phyloP scores from a whole-genome alignment of 2,888 invertebrate species.

The Synergus japonicus region DNA sequence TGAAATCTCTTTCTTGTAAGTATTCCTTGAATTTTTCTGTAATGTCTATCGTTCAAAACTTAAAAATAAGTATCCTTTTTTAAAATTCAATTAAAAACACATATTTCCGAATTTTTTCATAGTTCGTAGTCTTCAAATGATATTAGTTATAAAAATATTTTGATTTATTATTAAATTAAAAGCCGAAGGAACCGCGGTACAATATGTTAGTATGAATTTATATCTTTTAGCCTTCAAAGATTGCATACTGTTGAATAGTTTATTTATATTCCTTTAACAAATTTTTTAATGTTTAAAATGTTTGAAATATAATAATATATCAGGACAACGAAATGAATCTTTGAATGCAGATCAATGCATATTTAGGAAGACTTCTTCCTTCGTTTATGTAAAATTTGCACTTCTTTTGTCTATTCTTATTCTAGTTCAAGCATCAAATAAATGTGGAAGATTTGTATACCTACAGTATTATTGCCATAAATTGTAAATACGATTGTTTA shows the following conservation, averaged over 20 bases:
- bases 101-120: background rate
- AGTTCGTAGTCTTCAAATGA: background rate
- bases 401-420: background rate
- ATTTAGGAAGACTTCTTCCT: background rate
- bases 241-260: background rate
- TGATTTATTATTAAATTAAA: slow-evolving; percentile 52
- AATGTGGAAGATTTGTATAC: slow-evolving; percentile 7
- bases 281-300: too few relatives aligned
- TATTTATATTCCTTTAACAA: background rate
- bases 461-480: background rate
- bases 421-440: background rate
- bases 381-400: background rate
- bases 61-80: background rate
- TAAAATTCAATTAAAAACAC: background rate
- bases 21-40: background rate
- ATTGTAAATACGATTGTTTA: slow-evolving; percentile 4
- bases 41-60: background rate
- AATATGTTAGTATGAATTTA: slow-evolving; percentile 58
- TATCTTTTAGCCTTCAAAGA: slow-evolving; percentile 52
- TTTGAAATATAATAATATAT: background rate
- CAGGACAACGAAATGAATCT: background rate
- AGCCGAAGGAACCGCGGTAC: slow-evolving; percentile 66
- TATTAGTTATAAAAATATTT: background rate
- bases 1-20: slow-evolving; percentile 41
- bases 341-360: background rate